These are phyloP conservation scores for Propithecus coquereli DNA, from an alignment of 2,113 vertebrate genomes.

Conservation along the genomic window DNA sequence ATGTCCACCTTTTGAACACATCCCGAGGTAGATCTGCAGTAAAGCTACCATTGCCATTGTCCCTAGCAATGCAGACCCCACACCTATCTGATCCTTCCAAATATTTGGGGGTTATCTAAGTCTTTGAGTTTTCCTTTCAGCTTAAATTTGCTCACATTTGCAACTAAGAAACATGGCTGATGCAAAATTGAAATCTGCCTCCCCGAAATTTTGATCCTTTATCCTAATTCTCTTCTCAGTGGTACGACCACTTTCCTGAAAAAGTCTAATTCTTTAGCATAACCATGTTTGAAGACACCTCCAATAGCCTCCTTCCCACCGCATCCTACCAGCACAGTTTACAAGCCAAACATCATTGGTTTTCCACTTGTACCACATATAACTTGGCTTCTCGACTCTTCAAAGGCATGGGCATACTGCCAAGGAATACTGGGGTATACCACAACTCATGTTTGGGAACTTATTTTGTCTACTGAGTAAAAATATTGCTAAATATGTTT, in stretches of 20 bases:
- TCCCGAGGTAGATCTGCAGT: neutral
- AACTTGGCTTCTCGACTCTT: neutral
- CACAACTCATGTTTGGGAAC: neutral
- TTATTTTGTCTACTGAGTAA: neutral
- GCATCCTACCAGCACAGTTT: fast-evolving
- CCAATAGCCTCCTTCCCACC: neutral
- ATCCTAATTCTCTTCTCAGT: neutral
- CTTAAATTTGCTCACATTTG: neutral
- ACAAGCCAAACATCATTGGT: neutral
- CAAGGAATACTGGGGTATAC: neutral
- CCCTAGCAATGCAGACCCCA: neutral
- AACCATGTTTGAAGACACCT: neutral
- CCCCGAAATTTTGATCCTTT: neutral
- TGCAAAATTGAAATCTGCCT: neutral
- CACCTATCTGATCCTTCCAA: neutral
- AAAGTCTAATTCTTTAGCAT: neutral
- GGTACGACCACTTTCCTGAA: neutral
- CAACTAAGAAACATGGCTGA: neutral
- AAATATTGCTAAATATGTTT: neutral
- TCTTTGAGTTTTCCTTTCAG: neutral
- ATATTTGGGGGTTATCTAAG: too few species aligned
- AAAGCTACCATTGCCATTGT: neutral
- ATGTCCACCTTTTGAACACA: neutral
- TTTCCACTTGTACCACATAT: neutral
- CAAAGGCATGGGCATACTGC: neutral